Percentiles rank a stretch among this genome's conserved stretches.
Conservation (phyloP, 2,113 vertebrate species). For the Phylloscopus trochiloides region DNA sequence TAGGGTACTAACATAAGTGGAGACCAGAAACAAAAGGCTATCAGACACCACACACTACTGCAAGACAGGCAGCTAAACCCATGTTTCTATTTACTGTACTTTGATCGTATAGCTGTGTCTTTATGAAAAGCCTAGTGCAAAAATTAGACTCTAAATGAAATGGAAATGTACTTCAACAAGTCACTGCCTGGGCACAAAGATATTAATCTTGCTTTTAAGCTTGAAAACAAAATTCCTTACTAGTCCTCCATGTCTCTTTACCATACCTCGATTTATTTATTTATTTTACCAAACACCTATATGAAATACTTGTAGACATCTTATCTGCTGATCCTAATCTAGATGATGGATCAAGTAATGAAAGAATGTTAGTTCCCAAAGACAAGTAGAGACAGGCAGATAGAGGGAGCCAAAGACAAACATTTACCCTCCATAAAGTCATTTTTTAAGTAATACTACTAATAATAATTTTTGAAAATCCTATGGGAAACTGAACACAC, state of each 20-base stretch:
- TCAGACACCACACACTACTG: neutral
- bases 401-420: slow-evolving; percentile 69
- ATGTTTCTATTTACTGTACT: neutral
- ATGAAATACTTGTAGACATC: neutral
- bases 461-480: neutral
- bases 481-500: neutral
- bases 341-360: neutral
- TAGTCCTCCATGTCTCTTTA: neutral
- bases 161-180: neutral
- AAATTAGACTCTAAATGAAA: neutral
- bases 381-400: slow-evolving; percentile 28
- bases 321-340: neutral
- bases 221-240: neutral
- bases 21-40: slow-evolving; percentile 52
- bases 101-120: neutral
- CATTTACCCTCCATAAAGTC: slow-evolving; percentile 16
- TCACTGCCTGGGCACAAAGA: neutral
- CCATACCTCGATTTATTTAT: neutral
- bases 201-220: neutral
- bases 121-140: neutral
- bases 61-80: neutral
- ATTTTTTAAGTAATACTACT: neutral
- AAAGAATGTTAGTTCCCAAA: neutral
- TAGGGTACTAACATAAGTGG: slow-evolving; percentile 50
- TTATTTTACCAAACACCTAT: neutral